Percentiles rank a stretch among this genome's conserved stretches.
Conservation (phyloP, 2,888 invertebrate genomes). For the Lasioglossum oenotherae region DNA sequence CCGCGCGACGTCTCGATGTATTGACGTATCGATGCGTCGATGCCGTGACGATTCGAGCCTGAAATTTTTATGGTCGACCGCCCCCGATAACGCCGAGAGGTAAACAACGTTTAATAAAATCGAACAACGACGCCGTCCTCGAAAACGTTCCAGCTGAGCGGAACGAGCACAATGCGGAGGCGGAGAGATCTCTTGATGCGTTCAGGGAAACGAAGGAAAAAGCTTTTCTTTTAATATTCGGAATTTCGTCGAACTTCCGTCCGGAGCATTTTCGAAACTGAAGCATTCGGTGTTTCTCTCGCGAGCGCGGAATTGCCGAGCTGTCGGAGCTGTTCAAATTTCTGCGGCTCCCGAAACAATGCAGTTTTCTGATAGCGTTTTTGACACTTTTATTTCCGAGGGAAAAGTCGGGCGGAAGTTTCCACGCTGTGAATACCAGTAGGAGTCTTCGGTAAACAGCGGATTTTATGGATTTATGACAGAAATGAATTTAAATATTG, state of each 20-base stretch:
- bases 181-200: neutral
- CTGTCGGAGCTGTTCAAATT: neutral
- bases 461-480: neutral
- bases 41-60: neutral
- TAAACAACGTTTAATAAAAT: slow-evolving; percentile 6
- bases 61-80: neutral
- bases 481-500: no score
- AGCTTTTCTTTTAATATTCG: neutral
- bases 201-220: neutral
- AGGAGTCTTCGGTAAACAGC: neutral
- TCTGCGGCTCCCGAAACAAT: neutral
- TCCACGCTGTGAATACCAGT: neutral
- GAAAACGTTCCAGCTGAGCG: neutral
- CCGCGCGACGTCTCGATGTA: no score
- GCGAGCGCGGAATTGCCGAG: neutral
- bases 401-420: neutral
- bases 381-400: neutral
- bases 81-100: neutral
- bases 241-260: neutral
- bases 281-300: neutral
- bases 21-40: neutral
- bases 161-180: neutral
- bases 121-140: neutral
- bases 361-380: neutral
- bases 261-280: neutral